A percentile compares a stretch with the other conserved stretches of the same genome.
Conservation (phyloP, 2,888 invertebrate genomes). For the Incurvaria masculella region DNA sequence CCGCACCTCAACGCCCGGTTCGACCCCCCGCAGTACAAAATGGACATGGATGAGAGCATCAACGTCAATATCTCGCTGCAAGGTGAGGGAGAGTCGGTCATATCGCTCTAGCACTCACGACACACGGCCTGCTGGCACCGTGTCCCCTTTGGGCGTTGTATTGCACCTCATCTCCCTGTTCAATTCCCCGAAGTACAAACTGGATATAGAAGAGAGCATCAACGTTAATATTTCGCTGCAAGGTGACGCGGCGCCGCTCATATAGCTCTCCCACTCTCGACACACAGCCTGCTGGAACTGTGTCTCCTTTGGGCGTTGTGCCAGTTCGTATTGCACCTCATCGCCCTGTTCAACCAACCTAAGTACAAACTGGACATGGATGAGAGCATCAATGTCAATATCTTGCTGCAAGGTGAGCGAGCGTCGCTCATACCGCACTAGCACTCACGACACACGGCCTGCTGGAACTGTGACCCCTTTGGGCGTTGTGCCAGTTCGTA, state of each 20-base stretch:
- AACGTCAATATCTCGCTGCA: constrained; percentile 37
- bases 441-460: no score
- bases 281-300: constrained; percentile 45
- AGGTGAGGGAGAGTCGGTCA: constrained; percentile 29
- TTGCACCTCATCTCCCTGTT: constrained; percentile 38
- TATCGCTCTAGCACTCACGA: no score
- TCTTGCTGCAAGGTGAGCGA: constrained; percentile 32
- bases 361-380: constrained; percentile 45
- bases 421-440: no score
- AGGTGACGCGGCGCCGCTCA: no score
- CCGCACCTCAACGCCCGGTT: constrained; percentile 38
- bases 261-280: no score
- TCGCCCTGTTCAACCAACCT: constrained; percentile 33
- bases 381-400: constrained; percentile 32
- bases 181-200: constrained; percentile 25
- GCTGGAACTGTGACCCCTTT: constrained; percentile 49
- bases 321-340: constrained; percentile 35
- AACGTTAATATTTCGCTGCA: constrained; percentile 41
- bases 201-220: constrained; percentile 46
- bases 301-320: constrained; percentile 53
- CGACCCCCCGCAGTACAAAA: constrained; percentile 25
- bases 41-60: constrained; percentile 46
- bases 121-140: constrained; percentile 45
- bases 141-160: constrained; percentile 50
- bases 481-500: constrained; percentile 46